Conservation (phyloP, 2,113 vertebrate species). For the Thinocorus orbignyianus region DNA sequence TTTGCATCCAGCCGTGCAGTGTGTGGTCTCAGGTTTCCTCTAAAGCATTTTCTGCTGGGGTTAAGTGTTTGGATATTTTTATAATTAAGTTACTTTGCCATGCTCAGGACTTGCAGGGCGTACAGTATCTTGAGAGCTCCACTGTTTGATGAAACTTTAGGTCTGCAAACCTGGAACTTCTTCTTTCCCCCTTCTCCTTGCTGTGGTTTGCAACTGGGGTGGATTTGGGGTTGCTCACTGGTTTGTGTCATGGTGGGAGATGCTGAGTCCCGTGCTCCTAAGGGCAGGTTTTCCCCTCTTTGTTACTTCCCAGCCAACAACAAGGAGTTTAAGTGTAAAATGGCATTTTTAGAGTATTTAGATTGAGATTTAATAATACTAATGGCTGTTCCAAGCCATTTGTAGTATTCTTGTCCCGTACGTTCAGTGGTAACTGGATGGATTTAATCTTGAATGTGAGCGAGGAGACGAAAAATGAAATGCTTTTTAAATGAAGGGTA, state of each 20-base stretch:
- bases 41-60: neutral
- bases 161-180: neutral
- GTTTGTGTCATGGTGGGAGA: neutral
- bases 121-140: neutral
- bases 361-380: neutral
- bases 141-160: neutral
- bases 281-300: neutral
- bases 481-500: neutral
- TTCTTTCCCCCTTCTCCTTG: neutral
- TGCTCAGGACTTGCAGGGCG: neutral
- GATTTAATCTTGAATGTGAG: neutral
- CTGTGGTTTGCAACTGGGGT: neutral
- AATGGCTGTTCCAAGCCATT: neutral
- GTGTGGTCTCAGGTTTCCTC: neutral
- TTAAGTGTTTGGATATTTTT: neutral
- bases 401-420: no score
- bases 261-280: neutral
- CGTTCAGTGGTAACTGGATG: neutral
- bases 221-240: neutral
- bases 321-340: neutral
- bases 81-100: neutral
- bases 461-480: neutral
- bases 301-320: neutral
- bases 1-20: neutral
- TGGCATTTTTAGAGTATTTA: neutral